Evolutionary conservation across 2,888 invertebrate genomes (phyloP), one percentile per base, ranked within the genome.

Genomic region (Hemaris fuciformis): DNA sequence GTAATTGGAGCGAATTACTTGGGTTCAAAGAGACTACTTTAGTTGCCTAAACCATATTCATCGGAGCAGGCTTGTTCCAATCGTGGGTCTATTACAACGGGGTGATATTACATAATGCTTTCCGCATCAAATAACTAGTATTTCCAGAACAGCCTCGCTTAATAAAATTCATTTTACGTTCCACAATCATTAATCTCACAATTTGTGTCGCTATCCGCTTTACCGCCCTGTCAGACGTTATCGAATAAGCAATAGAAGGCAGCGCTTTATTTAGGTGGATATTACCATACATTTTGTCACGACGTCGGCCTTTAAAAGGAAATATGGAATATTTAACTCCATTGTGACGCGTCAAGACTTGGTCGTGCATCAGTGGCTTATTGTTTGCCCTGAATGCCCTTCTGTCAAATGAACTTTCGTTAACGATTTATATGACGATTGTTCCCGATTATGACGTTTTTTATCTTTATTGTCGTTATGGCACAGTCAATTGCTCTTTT

Each of bases 321-420:
- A 60, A 45, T 61, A 58, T 53, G 43, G 58, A 57, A 60, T 63
- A 58, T 59, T 57, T 38, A 53, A 61, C 60, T 59, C 60, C 65
- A 65, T 65, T 66, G 66, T 63, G 65, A 68, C 68, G 43, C 62
- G 62, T 61, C 59, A 66, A 70, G 68, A 66, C 62, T 65, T 61
- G 67, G 64, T 69, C 68, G 65, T 69, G 69, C 59, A 70, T 73
- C 64, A 67, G 66, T 71, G 69, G 67, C 61, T 70, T 69, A 73
- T 74, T 75, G 71, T 78, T 60, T 64, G 63, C 62, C 64, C 69
- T 65, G 68, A 67, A 63, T 60, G 61, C 64, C 61, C 68, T 70
- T 69, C 69, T 66, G 64, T 69, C 58, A 68, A 74, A 71, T 68
- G 62, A 69, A 68, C 67, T 74, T 75, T 74, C 69, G 66, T 68